Evolutionary conservation across 2,888 invertebrate species (phyloP).

Genomic region (Anoncus sp.): DNA sequence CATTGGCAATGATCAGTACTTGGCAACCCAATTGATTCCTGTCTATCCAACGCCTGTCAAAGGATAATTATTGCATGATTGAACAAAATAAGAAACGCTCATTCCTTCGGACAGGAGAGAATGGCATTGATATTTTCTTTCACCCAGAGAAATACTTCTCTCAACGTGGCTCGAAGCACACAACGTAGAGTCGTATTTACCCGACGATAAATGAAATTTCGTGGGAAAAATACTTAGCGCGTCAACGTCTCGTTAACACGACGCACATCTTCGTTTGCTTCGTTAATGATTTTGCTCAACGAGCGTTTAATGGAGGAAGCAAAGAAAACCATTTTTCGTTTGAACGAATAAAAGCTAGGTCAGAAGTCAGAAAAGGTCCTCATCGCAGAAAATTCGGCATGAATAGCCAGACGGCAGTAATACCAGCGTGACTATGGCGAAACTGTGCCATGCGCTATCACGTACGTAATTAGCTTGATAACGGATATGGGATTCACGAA

Average conservation of each 20-base stretch:
- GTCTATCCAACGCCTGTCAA: neutral
- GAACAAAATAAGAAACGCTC: neutral
- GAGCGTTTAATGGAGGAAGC: neutral
- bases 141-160: neutral
- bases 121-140: neutral
- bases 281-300: neutral
- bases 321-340: constrained; percentile 12
- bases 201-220: neutral
- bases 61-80: neutral
- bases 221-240: neutral
- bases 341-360: constrained; percentile 21
- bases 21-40: neutral
- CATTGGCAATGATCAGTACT: neutral
- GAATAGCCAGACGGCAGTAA: constrained; percentile 25
- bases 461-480: constrained; percentile 64
- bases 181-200: neutral
- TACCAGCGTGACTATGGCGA: constrained; percentile 29
- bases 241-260: neutral
- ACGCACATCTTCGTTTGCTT: neutral
- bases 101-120: neutral
- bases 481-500: constrained; percentile 64
- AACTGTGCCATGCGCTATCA: constrained; percentile 54
- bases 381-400: neutral
- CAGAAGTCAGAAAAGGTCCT: constrained; percentile 23
- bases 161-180: no score